These are phyloP conservation scores for Microtus pennsylvanicus DNA, from an alignment of 2,113 vertebrate species.

Conservation along the genomic window DNA sequence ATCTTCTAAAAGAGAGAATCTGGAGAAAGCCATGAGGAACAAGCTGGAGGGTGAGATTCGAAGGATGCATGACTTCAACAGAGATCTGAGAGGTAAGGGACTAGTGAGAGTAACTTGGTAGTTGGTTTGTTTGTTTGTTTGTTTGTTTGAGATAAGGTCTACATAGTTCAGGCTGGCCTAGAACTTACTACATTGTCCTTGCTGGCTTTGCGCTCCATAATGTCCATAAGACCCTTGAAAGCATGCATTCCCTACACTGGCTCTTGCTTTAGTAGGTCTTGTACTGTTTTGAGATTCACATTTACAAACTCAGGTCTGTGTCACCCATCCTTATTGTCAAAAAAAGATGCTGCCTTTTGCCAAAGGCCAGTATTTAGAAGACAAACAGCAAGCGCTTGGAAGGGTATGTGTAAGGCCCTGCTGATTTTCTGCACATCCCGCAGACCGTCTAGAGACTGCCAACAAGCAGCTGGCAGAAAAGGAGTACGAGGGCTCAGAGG, in stretches of 20 bases:
- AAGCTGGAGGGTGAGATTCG: slow-evolving; percentile 98
- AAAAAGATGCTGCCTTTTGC: slow-evolving; percentile 52
- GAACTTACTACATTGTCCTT: not conserved
- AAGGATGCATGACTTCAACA: slow-evolving; percentile 98
- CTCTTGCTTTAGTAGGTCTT: not conserved
- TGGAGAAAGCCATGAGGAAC: slow-evolving; percentile 99
- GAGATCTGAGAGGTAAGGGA: slow-evolving; percentile 94
- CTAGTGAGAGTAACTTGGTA: not conserved
- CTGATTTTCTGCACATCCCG: slow-evolving; percentile 70
- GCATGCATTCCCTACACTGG: not conserved
- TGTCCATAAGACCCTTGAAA: not conserved
- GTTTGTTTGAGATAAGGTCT: not conserved
- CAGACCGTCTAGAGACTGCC: slow-evolving; percentile 98
- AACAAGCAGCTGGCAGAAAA: slow-evolving; percentile 98
- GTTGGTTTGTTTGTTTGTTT: not conserved
- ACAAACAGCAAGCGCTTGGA: not conserved
- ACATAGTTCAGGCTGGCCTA: not conserved
- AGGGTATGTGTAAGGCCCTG: slow-evolving; percentile 30
- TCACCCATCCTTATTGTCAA: slow-evolving; percentile 32
- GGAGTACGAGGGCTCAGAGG: slow-evolving; percentile 96
- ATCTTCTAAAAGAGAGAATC: slow-evolving; percentile 95
- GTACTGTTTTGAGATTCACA: not conserved
- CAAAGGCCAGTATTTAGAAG: slow-evolving; percentile 48
- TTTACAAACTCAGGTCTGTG: slow-evolving; percentile 54
- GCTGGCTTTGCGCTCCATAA: not conserved